A percentile compares a stretch with the other conserved stretches of the same genome.
These are phyloP conservation scores for Emydocephalus ijimae DNA, from an alignment of 2,113 vertebrate genomes.

Conservation along the genomic window DNA sequence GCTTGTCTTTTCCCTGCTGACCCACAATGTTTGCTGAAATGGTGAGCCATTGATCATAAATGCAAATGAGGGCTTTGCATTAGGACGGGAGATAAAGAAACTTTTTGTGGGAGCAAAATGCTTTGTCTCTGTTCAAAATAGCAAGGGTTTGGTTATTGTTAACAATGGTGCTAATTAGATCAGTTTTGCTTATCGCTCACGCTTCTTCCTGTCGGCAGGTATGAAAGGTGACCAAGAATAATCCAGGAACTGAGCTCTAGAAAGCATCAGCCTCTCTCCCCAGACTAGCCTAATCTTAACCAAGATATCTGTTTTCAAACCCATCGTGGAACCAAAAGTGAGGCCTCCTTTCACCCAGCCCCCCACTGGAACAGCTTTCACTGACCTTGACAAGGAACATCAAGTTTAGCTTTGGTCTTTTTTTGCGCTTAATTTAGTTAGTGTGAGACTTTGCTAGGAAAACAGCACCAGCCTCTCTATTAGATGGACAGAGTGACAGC, in stretches of 20 bases:
- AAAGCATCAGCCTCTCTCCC: neutral
- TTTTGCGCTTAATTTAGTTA: neutral
- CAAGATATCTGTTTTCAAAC: neutral
- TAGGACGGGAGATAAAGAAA: neutral
- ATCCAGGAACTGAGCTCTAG: neutral
- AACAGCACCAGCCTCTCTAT: slow-evolving; percentile 12
- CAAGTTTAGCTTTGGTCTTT: neutral
- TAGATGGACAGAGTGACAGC: neutral
- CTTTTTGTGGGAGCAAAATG: neutral
- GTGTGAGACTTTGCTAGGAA: neutral
- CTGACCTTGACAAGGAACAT: neutral
- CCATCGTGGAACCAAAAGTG: neutral
- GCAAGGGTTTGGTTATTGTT: neutral
- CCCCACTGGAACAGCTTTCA: neutral
- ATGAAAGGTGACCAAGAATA: neutral
- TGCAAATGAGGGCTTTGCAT: neutral
- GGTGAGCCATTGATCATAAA: neutral
- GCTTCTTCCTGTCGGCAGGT: neutral
- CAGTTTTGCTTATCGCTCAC: neutral
- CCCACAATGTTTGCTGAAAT: neutral
- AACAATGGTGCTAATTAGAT: neutral
- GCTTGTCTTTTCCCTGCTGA: neutral
- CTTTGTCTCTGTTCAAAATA: neutral
- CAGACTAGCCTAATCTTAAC: neutral
- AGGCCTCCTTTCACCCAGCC: slow-evolving; percentile 1